Conservation (phyloP, 1,140 invertebrate genomes). For the Drosophila nigromelanica region DNA sequence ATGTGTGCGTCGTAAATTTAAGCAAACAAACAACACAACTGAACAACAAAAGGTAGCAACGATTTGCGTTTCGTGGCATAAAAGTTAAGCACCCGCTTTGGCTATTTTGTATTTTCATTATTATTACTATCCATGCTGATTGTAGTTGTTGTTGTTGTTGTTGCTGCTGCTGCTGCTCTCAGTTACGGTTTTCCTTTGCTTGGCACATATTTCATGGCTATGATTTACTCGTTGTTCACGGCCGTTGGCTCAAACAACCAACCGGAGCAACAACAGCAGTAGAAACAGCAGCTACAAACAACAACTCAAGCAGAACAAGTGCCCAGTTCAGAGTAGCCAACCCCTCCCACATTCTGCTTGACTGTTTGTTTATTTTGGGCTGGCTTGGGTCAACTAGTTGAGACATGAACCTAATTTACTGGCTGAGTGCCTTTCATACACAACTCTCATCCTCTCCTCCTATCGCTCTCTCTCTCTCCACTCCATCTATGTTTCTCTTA, state of each 20-base stretch:
- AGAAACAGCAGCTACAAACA: conserved; percentile 30
- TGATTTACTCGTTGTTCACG: conserved; percentile 80
- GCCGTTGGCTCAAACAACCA: conserved; percentile 59
- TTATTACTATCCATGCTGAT: conserved; percentile 60
- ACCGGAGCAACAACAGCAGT: conserved; percentile 8
- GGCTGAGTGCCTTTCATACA: conserved; percentile 76
- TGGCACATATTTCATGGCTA: conserved; percentile 80
- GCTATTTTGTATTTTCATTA: conserved; percentile 76
- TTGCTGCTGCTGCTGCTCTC: conserved; percentile 22
- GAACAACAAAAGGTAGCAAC: conserved; percentile 64
- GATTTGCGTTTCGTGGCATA: conserved; percentile 56
- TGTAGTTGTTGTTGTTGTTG: conserved; percentile 12
- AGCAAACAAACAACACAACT: conserved; percentile 54
- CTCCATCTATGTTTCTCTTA: conserved; percentile 8
- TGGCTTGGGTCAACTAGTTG: conserved; percentile 76
- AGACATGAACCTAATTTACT: conserved; percentile 82
- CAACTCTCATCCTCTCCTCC: conserved; percentile 8
- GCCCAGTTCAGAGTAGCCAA: conserved; percentile 60
- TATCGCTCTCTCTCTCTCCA: not conserved
- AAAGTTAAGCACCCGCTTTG: conserved; percentile 54
- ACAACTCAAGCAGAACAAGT: conserved; percentile 77
- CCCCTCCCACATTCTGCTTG: conserved; percentile 28
- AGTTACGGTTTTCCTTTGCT: conserved; percentile 46
- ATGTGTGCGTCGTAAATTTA: conserved; percentile 62
- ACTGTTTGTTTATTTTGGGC: conserved; percentile 72